Conservation (phyloP, 2,888 invertebrate species). For the Charanyca ferruginea region DNA sequence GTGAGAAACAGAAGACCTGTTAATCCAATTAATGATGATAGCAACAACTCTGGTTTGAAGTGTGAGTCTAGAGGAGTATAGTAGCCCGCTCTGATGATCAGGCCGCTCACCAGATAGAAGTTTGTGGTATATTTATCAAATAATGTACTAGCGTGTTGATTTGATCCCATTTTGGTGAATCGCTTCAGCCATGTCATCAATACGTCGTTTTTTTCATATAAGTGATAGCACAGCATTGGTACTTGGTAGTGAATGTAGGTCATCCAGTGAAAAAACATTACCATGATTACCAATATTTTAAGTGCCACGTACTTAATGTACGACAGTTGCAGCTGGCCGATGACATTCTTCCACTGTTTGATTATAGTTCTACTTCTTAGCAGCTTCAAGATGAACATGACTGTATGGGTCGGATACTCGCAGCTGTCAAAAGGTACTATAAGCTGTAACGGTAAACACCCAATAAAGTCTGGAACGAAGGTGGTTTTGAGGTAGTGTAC, state of each 20-base stretch:
- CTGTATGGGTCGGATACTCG: constrained; percentile 73
- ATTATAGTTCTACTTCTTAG: constrained; percentile 66
- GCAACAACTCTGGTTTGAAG: constrained; percentile 68
- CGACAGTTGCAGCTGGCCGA: constrained; percentile 72
- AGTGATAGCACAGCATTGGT: constrained; percentile 72
- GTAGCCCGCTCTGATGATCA: constrained; percentile 76
- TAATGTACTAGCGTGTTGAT: constrained; percentile 27
- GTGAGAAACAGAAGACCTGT: constrained; percentile 73
- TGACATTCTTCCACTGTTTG: constrained; percentile 68
- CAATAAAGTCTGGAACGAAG: constrained; percentile 73
- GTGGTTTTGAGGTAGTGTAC: constrained; percentile 68
- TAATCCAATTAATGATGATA: constrained; percentile 69
- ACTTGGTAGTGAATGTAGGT: constrained; percentile 79
- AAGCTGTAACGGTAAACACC: constrained; percentile 75
- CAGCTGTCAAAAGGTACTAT: constrained; percentile 68
- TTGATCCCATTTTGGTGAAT: constrained; percentile 53
- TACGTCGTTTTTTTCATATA: constrained; percentile 51
- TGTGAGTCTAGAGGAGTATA: constrained; percentile 67
- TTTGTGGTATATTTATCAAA: constrained; percentile 75
- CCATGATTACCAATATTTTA: constrained; percentile 58
- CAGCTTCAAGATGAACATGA: constrained; percentile 75
- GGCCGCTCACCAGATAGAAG: constrained; percentile 71
- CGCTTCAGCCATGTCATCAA: constrained; percentile 67
- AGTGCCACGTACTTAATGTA: constrained; percentile 67
- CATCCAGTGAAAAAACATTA: constrained; percentile 80